phyloP scores from a whole-genome alignment of 2,797 vertebrate species.

The Sebastes hopkinsi region DNA sequence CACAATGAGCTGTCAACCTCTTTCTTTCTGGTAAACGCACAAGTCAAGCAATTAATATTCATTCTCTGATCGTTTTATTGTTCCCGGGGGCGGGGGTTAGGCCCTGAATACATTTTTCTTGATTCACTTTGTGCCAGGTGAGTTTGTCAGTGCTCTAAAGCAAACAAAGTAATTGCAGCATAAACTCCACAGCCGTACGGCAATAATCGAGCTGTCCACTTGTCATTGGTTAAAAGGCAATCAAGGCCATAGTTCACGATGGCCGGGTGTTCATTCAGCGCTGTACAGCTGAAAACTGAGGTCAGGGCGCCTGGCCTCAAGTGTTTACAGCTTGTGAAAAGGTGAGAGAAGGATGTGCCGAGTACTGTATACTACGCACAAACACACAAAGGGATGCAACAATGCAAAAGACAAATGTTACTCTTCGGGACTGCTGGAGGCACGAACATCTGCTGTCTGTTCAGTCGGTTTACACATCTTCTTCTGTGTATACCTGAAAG shows the following conservation, averaged over 20 bases:
- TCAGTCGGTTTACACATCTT: background rate
- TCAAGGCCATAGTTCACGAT: background rate
- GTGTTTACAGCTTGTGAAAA: background rate
- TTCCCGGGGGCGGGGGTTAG: background rate
- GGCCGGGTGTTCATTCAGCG: background rate
- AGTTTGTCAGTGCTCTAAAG: slow-evolving; percentile 17
- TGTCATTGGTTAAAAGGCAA: background rate
- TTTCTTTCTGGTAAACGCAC: background rate
- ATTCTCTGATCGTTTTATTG: slow-evolving; percentile 24
- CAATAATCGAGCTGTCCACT: slow-evolving; percentile 11
- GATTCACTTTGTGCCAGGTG: slow-evolving; percentile 9
- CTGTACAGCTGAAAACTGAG: slow-evolving; percentile 9
- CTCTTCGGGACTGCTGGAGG: background rate
- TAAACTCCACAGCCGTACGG: slow-evolving; percentile 9
- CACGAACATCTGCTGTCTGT: background rate
- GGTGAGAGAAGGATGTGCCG: background rate
- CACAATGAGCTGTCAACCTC: slow-evolving; percentile 6
- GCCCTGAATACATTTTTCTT: background rate
- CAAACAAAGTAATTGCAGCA: slow-evolving; percentile 50
- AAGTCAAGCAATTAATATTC: background rate
- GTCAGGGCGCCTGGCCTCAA: background rate
- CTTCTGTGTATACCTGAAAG: background rate
- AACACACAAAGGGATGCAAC: background rate
- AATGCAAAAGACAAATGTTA: background rate
- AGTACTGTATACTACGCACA: background rate